Evolutionary conservation across 2,113 vertebrate species (phyloP).

Genomic region (Falcunculus frontatus): DNA sequence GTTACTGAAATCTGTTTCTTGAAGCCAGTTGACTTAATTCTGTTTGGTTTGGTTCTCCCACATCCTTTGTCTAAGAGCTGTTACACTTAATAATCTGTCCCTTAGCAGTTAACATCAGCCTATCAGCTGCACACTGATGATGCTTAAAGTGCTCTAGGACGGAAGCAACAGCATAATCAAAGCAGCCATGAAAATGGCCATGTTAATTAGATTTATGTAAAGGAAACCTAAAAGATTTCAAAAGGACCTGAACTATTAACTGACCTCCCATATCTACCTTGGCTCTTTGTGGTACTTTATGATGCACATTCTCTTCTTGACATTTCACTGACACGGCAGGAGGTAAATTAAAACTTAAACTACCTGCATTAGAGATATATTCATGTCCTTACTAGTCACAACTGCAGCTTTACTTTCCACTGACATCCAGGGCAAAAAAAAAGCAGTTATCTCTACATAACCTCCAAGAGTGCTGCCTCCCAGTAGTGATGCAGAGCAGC

Average conservation of each 20-base stretch:
- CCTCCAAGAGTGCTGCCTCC: background rate
- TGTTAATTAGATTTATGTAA: background rate
- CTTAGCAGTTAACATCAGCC: background rate
- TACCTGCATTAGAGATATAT: background rate
- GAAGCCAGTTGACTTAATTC: background rate
- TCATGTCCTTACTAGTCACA: conserved; percentile 30
- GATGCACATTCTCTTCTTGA: conserved; percentile 14
- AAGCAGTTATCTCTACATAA: background rate
- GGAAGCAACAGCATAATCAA: background rate
- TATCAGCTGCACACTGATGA: background rate
- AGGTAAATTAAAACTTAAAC: conserved; percentile 52
- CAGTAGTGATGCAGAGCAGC: background rate
- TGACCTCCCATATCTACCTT: background rate
- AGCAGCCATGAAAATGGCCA: background rate
- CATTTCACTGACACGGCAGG: conserved; percentile 39
- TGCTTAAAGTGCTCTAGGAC: background rate
- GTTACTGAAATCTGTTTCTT: background rate
- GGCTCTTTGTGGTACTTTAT: background rate
- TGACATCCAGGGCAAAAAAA: background rate
- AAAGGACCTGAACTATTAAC: background rate
- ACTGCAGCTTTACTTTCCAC: conserved; percentile 10
- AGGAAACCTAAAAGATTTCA: background rate
- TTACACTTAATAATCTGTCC: background rate
- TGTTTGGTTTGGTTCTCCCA: background rate
- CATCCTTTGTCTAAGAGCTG: background rate